Conservation (phyloP, 2,797 vertebrate species). For the Pyrocephalus nanus region DNA sequence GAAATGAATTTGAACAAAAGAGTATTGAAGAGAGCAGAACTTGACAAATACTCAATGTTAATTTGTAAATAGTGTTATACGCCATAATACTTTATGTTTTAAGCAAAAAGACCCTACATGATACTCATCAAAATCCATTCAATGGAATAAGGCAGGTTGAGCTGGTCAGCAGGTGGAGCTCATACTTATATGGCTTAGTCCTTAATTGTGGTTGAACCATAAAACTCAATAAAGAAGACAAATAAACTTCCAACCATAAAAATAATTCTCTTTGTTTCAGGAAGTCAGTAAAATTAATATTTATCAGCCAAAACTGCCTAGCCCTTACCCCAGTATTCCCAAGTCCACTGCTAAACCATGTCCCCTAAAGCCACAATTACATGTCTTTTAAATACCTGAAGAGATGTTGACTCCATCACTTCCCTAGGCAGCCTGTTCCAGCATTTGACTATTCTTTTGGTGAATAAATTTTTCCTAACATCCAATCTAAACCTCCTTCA, state of each 20-base stretch:
- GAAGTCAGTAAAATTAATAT: not conserved
- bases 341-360: accelerated
- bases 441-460: not conserved
- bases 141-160: not conserved
- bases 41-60: not conserved
- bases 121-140: not conserved
- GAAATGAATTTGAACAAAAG: not conserved
- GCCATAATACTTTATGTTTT: not conserved
- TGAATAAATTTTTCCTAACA: not conserved
- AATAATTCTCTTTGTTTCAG: not conserved
- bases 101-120: accelerated
- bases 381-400: not conserved
- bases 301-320: not conserved
- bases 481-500: not conserved
- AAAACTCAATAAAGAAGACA: not conserved
- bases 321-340: not conserved
- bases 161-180: not conserved
- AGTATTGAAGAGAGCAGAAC: not conserved
- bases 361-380: not conserved
- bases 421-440: not conserved
- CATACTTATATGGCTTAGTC: not conserved
- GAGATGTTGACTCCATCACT: accelerated
- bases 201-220: not conserved
- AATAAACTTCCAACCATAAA: not conserved
- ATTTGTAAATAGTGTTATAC: not conserved